Base-by-base conservation (phyloP, 2,888 invertebrate species). In the Muscina levida region DNA sequence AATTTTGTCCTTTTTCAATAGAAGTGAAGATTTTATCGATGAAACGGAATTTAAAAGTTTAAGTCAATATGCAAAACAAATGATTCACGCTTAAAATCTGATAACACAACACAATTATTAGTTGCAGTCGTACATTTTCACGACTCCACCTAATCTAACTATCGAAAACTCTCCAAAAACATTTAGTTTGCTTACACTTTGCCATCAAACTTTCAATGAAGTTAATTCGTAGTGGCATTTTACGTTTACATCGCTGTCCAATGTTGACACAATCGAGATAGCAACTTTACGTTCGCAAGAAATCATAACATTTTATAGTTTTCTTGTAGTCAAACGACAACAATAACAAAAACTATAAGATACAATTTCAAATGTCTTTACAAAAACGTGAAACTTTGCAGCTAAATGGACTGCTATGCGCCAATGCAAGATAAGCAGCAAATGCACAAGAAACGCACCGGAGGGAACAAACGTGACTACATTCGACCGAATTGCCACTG, bases 231-330 rank as follows among this genome's bases (percentile, higher is more conserved):
- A 13, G 19, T 39, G 44, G 44, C 22, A 65, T n/a, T 24, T 13
- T 22, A 24, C 53, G 6, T 51, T 19, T 19, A 11, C 11, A 8
- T 46, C 1, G 46, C 46, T 51, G 31, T 6, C 22, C 19, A 6
- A 17, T 51, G 6, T 62, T 42, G 62, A 62, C 62, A 51, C 51
- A 62, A 62, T 62, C 39, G 42, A 42, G 62, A 62, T 62, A 37
- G 19, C 62, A 59, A 6, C 37, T 17, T 59, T 59, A n/a, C 19
- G 39, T 15, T 67, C 51, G 19, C 51, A 68, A 39, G 39, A 53
- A 62, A 68, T 53, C 68, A 68, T 68, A 68, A 68, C 39, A 53
- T 53, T 68, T 68, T 68, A 44, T 65, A 44, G 46, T 24, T n/a
- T 31, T 46, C 8, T 53, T 53, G 24, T n/a, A 53, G 44, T 11